Evolutionary conservation across 1,140 invertebrate genomes (phyloP).

Genomic region (Plutomurus gul): DNA sequence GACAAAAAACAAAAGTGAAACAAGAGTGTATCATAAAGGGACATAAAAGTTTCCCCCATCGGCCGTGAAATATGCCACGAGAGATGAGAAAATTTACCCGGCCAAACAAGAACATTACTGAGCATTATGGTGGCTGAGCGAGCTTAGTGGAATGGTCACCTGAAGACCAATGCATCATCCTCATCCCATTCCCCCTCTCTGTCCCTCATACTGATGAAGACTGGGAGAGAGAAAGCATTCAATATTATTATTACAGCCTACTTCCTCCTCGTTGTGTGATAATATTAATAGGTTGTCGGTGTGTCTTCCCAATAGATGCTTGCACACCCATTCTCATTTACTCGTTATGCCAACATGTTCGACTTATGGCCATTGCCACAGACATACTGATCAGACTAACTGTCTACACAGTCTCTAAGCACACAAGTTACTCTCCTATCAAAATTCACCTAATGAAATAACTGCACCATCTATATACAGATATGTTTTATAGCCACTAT

Average conservation of each 20-base stretch:
- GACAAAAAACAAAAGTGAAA: slow-evolving; percentile 9
- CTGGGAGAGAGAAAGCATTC: background rate
- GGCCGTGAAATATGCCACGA: slow-evolving; percentile 7
- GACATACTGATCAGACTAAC: no score
- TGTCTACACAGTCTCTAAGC: no score
- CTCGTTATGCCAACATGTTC: no score
- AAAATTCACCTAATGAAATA: no score
- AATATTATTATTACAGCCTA: background rate
- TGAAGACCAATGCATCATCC: slow-evolving; percentile 32
- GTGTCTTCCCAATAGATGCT: no score
- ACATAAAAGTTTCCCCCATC: background rate
- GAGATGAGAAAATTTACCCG: background rate
- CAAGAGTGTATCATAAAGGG: slow-evolving; percentile 27
- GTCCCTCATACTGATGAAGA: background rate
- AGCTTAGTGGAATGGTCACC: slow-evolving; percentile 31
- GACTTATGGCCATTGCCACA: no score
- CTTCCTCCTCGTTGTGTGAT: background rate
- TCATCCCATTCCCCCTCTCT: background rate
- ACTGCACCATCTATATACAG: no score
- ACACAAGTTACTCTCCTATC: no score
- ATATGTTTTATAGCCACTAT: no score
- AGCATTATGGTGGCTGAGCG: background rate
- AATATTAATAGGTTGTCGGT: no score
- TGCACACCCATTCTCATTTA: no score
- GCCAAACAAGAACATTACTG: slow-evolving; percentile 26